These are phyloP conservation scores for Chaetodon trifascialis DNA, from an alignment of 2,113 vertebrate species.

Conservation along the genomic window DNA sequence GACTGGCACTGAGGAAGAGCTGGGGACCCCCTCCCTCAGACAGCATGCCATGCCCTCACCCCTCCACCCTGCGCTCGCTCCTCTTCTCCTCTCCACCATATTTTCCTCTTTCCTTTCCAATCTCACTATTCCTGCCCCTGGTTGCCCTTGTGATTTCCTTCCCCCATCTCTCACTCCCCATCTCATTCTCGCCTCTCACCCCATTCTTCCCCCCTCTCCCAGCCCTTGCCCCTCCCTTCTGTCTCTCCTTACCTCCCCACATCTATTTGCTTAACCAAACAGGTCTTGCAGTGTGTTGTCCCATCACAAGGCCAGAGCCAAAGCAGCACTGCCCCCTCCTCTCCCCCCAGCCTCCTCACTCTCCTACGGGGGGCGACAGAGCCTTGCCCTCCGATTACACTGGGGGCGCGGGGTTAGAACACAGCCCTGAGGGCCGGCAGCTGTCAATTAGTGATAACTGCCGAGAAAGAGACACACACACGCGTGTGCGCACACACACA, in stretches of 20 bases:
- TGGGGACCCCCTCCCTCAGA: conserved; percentile 76
- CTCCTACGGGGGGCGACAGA: conserved; percentile 86
- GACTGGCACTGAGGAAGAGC: conserved; percentile 84
- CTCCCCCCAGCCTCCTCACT: conserved; percentile 79
- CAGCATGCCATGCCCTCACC: conserved; percentile 79
- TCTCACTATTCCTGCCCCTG: conserved; percentile 17
- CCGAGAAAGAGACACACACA: conserved; percentile 79
- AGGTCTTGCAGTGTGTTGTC: conserved; percentile 56
- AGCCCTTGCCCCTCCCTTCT: conserved; percentile 16
- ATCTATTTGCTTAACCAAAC: conserved; percentile 74
- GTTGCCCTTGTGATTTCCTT: conserved; percentile 47
- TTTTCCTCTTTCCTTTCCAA: conserved; percentile 30
- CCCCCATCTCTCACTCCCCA: conserved; percentile 27
- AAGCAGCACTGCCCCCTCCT: conserved; percentile 80
- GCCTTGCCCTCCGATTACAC: conserved; percentile 94
- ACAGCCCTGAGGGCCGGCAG: conserved; percentile 96
- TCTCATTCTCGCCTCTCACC: conserved; percentile 60
- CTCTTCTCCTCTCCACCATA: conserved; percentile 10
- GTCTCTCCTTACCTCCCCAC: conserved; percentile 33
- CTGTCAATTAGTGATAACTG: conserved; percentile 99
- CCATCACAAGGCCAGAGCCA: conserved; percentile 80
- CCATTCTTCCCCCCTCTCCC: conserved; percentile 2
- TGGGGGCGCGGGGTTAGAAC: conserved; percentile 93
- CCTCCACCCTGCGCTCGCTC: conserved; percentile 35
- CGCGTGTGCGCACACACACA: conserved; percentile 15